phyloP scores from a whole-genome alignment of 2,888 invertebrate genomes.

The Chamaedrilus cognettii region DNA sequence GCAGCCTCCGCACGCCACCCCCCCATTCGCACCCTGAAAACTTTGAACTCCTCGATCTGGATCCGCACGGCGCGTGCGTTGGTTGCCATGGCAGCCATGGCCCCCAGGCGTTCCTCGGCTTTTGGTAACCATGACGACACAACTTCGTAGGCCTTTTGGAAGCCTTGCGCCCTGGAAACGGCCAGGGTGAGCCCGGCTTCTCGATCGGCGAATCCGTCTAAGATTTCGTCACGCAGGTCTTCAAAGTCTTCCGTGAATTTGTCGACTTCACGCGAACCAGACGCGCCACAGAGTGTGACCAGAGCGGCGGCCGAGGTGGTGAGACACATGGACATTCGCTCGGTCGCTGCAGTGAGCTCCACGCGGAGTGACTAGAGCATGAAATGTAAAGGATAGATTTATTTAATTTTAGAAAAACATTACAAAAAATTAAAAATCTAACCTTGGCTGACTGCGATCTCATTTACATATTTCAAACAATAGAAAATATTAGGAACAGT shows the following conservation, averaged over 20 bases:
- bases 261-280: slow-evolving; percentile 53
- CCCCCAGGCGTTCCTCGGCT: slow-evolving; percentile 81
- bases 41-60: slow-evolving; percentile 81
- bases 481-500: too few relatives aligned
- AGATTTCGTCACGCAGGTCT: slow-evolving; percentile 52
- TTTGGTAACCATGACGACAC: slow-evolving; percentile 58
- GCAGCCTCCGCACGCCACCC: slow-evolving; percentile 54
- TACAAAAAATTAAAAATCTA: too few relatives aligned
- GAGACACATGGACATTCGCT: slow-evolving; percentile 45
- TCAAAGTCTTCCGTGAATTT: slow-evolving; percentile 55
- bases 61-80: slow-evolving; percentile 81
- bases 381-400: too few relatives aligned
- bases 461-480: too few relatives aligned
- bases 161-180: slow-evolving; percentile 46
- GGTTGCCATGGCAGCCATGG: slow-evolving; percentile 83
- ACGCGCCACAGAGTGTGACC: slow-evolving; percentile 48
- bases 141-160: not conserved
- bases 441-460: too few relatives aligned
- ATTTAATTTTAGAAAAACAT: too few relatives aligned
- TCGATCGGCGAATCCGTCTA: slow-evolving; percentile 52
- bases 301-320: slow-evolving; percentile 45
- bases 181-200: slow-evolving; percentile 52
- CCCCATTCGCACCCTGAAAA: slow-evolving; percentile 52
- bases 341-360: not conserved
- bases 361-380: not conserved